Conservation (phyloP, 2,888 invertebrate genomes). For the Cosmia trapezina region DNA sequence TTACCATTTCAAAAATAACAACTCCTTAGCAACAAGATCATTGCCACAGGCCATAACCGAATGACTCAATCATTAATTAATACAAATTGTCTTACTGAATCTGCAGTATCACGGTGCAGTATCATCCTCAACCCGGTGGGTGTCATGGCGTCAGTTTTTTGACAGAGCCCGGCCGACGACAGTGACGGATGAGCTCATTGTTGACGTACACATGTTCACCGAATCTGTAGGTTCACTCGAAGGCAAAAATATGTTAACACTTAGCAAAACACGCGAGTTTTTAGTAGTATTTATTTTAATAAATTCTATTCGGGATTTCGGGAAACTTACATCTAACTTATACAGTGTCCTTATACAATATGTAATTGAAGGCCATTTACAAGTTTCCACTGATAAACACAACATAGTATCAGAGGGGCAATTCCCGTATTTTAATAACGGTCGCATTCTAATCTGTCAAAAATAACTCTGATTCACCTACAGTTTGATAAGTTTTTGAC, state of each 20-base stretch:
- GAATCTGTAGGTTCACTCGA: conserved; percentile 37
- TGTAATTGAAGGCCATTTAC: too few relatives aligned
- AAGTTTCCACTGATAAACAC: too few relatives aligned
- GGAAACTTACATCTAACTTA: too few relatives aligned
- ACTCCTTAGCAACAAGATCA: conserved; percentile 29
- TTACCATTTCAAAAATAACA: background rate
- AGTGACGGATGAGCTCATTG: conserved; percentile 74
- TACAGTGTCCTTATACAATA: too few relatives aligned
- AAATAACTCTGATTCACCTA: too few relatives aligned
- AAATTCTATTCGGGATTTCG: too few relatives aligned
- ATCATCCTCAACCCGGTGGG: conserved; percentile 37
- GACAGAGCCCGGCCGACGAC: conserved; percentile 58
- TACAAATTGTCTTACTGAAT: conserved; percentile 55
- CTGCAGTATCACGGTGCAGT: conserved; percentile 47
- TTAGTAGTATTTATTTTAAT: background rate
- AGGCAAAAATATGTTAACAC: background rate
- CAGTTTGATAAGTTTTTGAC: too few relatives aligned
- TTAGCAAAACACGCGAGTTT: background rate
- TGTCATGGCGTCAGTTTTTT: conserved; percentile 56
- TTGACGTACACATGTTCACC: conserved; percentile 65
- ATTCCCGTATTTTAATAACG: background rate
- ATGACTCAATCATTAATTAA: conserved; percentile 42
- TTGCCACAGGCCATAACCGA: background rate
- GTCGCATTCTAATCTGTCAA: background rate
- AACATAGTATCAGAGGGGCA: too few relatives aligned